A percentile compares a stretch with the other conserved stretches of the same genome.
Evolutionary conservation across 2,888 invertebrate genomes (phyloP).

Genomic region (Thereva nobilitata): DNA sequence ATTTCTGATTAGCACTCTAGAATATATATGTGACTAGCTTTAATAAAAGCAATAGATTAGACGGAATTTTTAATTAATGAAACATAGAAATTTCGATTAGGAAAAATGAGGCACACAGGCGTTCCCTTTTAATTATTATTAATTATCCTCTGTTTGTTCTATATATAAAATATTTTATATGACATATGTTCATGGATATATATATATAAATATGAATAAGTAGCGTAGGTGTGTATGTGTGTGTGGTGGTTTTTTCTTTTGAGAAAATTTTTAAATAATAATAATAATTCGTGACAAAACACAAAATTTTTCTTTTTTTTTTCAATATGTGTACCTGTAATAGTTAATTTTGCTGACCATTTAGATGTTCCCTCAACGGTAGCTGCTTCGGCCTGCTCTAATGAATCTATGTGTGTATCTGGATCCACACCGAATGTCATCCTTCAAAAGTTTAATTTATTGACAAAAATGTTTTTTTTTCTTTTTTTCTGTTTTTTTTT

Average conservation of each 20-base stretch:
- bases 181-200: too few species aligned
- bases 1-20: too few species aligned
- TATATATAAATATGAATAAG: too few species aligned
- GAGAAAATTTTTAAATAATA: background rate
- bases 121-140: too few species aligned
- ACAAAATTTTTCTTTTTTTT: constrained; percentile 18
- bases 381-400: constrained; percentile 96
- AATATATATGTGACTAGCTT: too few species aligned
- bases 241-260: background rate
- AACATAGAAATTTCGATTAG: too few species aligned
- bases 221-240: too few species aligned
- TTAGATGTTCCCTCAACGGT: constrained; percentile 99
- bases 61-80: too few species aligned
- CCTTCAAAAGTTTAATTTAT: constrained; percentile 64
- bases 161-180: too few species aligned
- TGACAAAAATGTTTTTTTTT: background rate
- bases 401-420: constrained; percentile 96
- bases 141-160: too few species aligned
- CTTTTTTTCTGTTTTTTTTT: constrained; percentile 35
- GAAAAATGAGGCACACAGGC: too few species aligned
- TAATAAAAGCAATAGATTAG: too few species aligned
- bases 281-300: constrained; percentile 14
- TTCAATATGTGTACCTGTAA: constrained; percentile 78
- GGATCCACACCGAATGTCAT: constrained; percentile 97
- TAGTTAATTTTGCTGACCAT: constrained; percentile 99